Conservation (phyloP, 2,797 vertebrate genomes). For the Gouania willdenowi region DNA sequence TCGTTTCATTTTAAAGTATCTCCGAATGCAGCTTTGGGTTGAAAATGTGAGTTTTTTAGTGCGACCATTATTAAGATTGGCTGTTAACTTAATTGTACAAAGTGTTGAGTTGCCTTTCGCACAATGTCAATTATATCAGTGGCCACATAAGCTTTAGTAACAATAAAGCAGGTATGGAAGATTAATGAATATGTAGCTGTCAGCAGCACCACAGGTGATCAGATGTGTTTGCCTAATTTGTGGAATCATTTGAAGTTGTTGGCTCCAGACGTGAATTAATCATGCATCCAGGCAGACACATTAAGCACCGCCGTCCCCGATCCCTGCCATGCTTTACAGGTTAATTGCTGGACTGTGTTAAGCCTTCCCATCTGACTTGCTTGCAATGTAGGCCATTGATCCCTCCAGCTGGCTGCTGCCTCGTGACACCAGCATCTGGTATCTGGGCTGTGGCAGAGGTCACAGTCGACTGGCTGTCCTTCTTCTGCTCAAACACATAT, state of each 20-base stretch:
- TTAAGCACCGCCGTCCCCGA: slow-evolving; percentile 9
- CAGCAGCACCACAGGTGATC: too few relatives aligned
- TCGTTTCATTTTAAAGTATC: too few relatives aligned
- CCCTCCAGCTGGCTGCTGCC: slow-evolving; percentile 41
- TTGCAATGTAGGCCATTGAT: slow-evolving; percentile 43
- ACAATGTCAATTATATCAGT: too few relatives aligned
- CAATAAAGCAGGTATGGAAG: too few relatives aligned
- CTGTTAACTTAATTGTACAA: too few relatives aligned
- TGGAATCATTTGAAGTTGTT: neutral
- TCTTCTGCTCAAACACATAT: neutral
- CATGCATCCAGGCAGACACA: neutral
- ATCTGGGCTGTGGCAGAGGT: slow-evolving; percentile 24
- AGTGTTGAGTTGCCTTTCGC: too few relatives aligned
- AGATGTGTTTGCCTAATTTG: too few relatives aligned
- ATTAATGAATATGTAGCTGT: too few relatives aligned
- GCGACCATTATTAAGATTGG: too few relatives aligned
- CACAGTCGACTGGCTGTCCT: slow-evolving; percentile 15
- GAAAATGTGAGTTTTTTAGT: too few relatives aligned
- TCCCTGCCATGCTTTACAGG: slow-evolving; percentile 36
- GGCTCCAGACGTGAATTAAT: neutral
- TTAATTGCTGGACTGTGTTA: slow-evolving; percentile 47
- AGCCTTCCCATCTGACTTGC: slow-evolving; percentile 30
- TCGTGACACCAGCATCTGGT: slow-evolving; percentile 31
- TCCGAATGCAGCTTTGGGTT: too few relatives aligned
- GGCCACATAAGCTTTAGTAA: too few relatives aligned